These are phyloP conservation scores for Sinocyclocheilus maitianheensis DNA, from an alignment of 2,113 vertebrate species.

Conservation along the genomic window DNA sequence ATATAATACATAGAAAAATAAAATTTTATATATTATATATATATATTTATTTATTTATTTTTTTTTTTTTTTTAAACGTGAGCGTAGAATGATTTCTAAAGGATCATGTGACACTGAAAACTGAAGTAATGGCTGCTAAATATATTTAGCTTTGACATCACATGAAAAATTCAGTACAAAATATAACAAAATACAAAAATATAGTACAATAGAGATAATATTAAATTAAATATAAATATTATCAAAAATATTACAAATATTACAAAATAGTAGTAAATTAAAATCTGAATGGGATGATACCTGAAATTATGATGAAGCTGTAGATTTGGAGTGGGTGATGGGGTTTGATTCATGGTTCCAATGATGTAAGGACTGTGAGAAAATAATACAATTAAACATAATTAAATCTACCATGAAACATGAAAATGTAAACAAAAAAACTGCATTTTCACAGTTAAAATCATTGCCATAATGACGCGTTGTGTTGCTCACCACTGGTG, in stretches of 20 bases:
- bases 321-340: constrained; percentile 92
- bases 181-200: no score
- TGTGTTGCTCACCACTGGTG: constrained; percentile 82
- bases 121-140: no score
- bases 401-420: background rate
- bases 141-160: no score
- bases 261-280: background rate
- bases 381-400: background rate
- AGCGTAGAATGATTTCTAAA: no score
- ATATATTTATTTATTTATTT: background rate
- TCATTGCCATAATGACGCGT: background rate
- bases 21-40: background rate
- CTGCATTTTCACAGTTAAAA: background rate
- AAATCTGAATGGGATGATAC: constrained; percentile 66
- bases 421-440: background rate
- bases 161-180: no score
- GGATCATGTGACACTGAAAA: no score
- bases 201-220: background rate
- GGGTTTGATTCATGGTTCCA: constrained; percentile 98
- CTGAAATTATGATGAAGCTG: constrained; percentile 99
- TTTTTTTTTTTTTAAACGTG: no score
- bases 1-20: background rate
- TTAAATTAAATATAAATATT: background rate
- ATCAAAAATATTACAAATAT: background rate
- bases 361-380: constrained; percentile 90